These are phyloP conservation scores for Poecilia wingei DNA, from an alignment of 2,797 vertebrate species.

Conservation along the genomic window DNA sequence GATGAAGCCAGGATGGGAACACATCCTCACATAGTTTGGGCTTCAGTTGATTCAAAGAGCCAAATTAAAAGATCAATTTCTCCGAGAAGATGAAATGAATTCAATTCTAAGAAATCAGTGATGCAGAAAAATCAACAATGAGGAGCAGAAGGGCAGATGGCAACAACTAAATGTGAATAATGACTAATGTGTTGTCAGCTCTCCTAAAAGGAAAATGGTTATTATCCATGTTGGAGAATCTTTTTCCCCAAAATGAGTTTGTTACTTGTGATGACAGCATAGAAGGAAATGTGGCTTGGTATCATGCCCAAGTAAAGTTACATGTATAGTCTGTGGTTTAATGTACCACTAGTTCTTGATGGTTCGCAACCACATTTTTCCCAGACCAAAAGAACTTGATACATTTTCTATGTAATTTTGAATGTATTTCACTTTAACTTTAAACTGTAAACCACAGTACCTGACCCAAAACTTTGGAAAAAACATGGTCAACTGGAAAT, in stretches of 20 bases:
- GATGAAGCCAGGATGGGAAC: slow-evolving; percentile 31
- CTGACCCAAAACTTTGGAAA: not conserved
- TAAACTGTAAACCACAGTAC: not conserved
- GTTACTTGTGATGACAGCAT: not conserved
- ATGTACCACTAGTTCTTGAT: not conserved
- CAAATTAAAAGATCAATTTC: slow-evolving; percentile 19
- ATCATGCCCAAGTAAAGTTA: not conserved
- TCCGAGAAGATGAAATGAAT: slow-evolving; percentile 10
- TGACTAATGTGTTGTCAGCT: not conserved
- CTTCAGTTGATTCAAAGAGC: slow-evolving; percentile 7
- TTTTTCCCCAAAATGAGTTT: not conserved
- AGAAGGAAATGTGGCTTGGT: not conserved
- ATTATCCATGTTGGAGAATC: not conserved
- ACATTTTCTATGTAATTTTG: not conserved
- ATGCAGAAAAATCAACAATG: slow-evolving; percentile 1
- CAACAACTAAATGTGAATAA: slow-evolving; percentile 3
- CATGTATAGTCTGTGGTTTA: not conserved
- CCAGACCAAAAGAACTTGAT: not conserved
- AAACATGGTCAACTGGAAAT: not conserved
- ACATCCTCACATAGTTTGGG: slow-evolving; percentile 29
- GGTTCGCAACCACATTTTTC: not conserved
- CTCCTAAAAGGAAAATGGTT: not conserved
- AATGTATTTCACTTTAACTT: not conserved
- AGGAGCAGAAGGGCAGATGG: not conserved
- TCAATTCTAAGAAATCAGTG: slow-evolving; percentile 3